These are phyloP conservation scores for Hassar affinis DNA, from an alignment of 2,113 vertebrate genomes.

Conservation along the genomic window DNA sequence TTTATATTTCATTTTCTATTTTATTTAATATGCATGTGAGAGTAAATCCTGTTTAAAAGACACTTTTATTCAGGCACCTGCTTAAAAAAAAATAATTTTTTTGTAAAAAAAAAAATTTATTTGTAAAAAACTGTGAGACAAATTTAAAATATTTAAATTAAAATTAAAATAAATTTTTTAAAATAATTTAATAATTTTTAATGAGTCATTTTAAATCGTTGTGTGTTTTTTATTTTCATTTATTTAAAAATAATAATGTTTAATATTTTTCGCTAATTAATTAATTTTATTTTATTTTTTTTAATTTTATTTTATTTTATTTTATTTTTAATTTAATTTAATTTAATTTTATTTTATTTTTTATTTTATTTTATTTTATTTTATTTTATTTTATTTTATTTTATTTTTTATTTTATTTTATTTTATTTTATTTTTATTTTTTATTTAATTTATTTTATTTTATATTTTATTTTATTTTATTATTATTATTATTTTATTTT, in stretches of 20 bases:
- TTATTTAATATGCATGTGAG: too few species aligned
- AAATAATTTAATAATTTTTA: accelerated
- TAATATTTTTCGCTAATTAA: not conserved
- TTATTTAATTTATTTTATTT: too few species aligned
- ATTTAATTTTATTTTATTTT: too few species aligned
- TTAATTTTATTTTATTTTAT: not conserved
- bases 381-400: too few species aligned
- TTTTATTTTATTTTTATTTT: too few species aligned
- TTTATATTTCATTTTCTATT: not conserved
- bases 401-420: too few species aligned
- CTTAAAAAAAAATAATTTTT: not conserved
- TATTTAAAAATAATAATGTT: not conserved
- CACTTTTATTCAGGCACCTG: not conserved
- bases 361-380: too few species aligned
- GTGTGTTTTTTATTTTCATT: not conserved
- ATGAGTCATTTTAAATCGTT: not conserved
- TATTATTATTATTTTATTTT: too few species aligned
- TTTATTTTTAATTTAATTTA: too few species aligned
- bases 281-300: not conserved
- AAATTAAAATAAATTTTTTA: not conserved
- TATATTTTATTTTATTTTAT: too few species aligned
- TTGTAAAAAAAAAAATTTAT: too few species aligned
- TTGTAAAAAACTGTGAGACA: not conserved
- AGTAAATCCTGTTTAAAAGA: not conserved
- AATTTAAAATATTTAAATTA: not conserved